Evolutionary conservation across 2,797 vertebrate genomes (phyloP).

Genomic region (Neosilurus mollespiculum): DNA sequence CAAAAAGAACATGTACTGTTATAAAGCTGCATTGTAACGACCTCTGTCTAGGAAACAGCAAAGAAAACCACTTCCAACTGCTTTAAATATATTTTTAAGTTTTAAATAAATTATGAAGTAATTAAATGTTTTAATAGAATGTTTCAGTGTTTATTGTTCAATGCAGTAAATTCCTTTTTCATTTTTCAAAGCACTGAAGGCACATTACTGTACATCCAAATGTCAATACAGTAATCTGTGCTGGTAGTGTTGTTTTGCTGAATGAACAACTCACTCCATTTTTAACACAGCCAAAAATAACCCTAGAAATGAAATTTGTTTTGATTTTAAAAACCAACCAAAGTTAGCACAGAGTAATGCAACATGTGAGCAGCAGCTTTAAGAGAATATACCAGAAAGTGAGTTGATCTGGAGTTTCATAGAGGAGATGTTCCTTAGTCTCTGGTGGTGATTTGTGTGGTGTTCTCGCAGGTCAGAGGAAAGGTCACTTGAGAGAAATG

Average conservation of each 20-base stretch:
- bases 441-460: conserved; percentile 41
- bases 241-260: neutral
- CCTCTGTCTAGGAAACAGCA: neutral
- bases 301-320: neutral
- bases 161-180: neutral
- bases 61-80: neutral
- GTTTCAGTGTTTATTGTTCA: neutral
- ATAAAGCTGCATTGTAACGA: neutral
- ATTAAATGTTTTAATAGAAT: neutral
- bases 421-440: conserved; percentile 41
- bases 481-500: conserved; percentile 35
- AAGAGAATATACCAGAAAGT: conserved; percentile 14
- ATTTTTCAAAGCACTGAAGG: neutral
- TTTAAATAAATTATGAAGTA: neutral
- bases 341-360: neutral
- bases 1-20: neutral
- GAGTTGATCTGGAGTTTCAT: conserved; percentile 38
- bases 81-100: too few relatives aligned
- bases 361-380: conserved; percentile 7
- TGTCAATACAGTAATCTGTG: neutral
- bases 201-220: neutral
- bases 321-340: neutral
- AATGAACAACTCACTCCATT: neutral
- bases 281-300: neutral
- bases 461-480: conserved; percentile 45